Conservation (phyloP, 2,113 vertebrate species). For the Phaetusa simplex region DNA sequence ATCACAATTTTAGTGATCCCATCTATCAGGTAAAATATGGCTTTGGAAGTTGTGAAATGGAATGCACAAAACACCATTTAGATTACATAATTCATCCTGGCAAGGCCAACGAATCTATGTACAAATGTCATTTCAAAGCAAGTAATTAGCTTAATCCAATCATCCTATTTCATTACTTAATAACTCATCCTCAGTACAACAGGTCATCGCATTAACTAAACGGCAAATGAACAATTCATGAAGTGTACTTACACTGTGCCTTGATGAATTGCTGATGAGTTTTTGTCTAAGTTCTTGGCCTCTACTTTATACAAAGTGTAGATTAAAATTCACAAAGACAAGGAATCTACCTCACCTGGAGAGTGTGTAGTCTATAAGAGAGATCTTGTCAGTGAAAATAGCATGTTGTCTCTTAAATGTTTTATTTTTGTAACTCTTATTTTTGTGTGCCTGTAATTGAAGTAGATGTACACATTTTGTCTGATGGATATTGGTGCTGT, state of each 20-base stretch:
- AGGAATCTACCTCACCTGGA: background rate
- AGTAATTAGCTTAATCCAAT: conserved; percentile 51
- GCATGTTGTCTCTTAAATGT: background rate
- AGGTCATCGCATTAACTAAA: conserved; percentile 29
- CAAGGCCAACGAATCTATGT: background rate
- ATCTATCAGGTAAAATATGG: background rate
- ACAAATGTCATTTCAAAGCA: conserved; percentile 32
- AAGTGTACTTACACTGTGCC: background rate
- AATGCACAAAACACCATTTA: background rate
- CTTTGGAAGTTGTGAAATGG: background rate
- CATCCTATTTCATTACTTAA: conserved; percentile 32
- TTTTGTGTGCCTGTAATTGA: background rate
- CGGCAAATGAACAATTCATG: background rate
- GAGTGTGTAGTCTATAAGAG: accelerated
- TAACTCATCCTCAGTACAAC: conserved; percentile 27
- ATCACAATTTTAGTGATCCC: background rate
- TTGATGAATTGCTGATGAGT: background rate
- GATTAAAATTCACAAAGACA: background rate
- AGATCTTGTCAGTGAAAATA: background rate
- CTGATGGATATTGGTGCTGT: background rate
- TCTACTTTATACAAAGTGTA: background rate
- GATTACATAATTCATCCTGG: background rate
- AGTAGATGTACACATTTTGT: background rate
- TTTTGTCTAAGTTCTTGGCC: background rate
- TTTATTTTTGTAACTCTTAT: background rate